A percentile compares a stretch with the other conserved stretches of the same genome.
Conservation (phyloP, 1,140 invertebrate genomes). For the Neodiprion fabricii region DNA sequence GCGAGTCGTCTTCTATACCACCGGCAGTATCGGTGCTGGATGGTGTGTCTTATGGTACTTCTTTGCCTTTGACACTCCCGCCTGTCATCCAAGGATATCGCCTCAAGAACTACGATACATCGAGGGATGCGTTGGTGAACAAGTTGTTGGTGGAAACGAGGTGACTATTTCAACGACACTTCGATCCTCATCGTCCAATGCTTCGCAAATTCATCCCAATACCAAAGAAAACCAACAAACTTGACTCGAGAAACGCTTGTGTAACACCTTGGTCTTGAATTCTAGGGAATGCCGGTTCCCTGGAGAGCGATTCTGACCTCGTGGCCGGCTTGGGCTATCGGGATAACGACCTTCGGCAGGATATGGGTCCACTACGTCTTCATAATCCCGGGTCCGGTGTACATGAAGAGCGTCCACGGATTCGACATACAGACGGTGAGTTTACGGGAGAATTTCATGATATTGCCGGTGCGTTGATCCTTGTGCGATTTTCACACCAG, state of each 20-base stretch:
- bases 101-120: conserved; percentile 75
- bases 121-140: conserved; percentile 65
- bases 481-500: too few species aligned
- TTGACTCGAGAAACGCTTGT: too few species aligned
- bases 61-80: conserved; percentile 77
- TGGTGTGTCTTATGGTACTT: conserved; percentile 78
- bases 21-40: conserved; percentile 69
- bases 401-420: conserved; percentile 74
- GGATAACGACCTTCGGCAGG: conserved; percentile 74
- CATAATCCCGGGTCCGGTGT: conserved; percentile 74
- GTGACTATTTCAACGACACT: conserved; percentile 37
- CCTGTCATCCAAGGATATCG: conserved; percentile 76
- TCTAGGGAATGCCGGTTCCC: conserved; percentile 66
- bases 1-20: conserved; percentile 74
- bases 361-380: conserved; percentile 79
- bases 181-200: background rate
- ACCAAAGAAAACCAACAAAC: too few species aligned
- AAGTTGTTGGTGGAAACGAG: conserved; percentile 57
- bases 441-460: background rate
- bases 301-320: conserved; percentile 81
- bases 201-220: too few species aligned
- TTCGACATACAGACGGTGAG: conserved; percentile 72
- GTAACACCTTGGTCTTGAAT: background rate
- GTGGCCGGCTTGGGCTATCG: conserved; percentile 81
- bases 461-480: too few species aligned